phyloP scores from a whole-genome alignment of 2,113 vertebrate species.

The Sinocyclocheilus anophthalmus region DNA sequence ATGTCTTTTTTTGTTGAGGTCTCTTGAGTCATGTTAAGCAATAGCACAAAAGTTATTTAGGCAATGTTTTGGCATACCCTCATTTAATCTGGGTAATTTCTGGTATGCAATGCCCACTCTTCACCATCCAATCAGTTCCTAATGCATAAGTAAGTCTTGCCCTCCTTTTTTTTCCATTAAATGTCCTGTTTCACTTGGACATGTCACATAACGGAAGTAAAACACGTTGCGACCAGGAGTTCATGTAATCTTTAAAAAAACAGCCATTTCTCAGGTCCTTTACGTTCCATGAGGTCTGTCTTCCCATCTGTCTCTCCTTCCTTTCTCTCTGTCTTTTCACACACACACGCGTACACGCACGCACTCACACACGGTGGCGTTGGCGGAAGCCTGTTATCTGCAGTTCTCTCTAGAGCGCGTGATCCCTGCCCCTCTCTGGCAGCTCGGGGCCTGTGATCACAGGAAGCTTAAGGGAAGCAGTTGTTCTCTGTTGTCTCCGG shows the following conservation, averaged over 20 bases:
- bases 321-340: not conserved
- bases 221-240: not conserved
- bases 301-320: not conserved
- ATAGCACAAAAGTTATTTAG: not conserved
- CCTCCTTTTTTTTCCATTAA: not conserved
- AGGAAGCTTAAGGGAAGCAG: constrained; percentile 79
- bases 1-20: not conserved
- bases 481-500: constrained; percentile 65
- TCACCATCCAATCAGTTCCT: not conserved
- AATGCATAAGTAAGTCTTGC: not conserved
- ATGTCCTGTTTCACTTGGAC: not conserved
- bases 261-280: not conserved
- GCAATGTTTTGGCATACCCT: not conserved
- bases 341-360: not conserved
- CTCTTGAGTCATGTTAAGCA: not conserved
- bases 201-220: not conserved
- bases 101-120: not conserved
- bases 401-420: constrained; percentile 57
- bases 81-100: not conserved
- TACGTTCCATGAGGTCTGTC: constrained; percentile 10
- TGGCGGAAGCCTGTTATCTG: constrained; percentile 62
- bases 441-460: constrained; percentile 72
- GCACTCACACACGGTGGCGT: constrained; percentile 19
- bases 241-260: not conserved
- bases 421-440: constrained; percentile 63